These are phyloP conservation scores for Caenorhabditis sinica DNA, from an alignment of 2,888 invertebrate genomes.

Conservation along the genomic window DNA sequence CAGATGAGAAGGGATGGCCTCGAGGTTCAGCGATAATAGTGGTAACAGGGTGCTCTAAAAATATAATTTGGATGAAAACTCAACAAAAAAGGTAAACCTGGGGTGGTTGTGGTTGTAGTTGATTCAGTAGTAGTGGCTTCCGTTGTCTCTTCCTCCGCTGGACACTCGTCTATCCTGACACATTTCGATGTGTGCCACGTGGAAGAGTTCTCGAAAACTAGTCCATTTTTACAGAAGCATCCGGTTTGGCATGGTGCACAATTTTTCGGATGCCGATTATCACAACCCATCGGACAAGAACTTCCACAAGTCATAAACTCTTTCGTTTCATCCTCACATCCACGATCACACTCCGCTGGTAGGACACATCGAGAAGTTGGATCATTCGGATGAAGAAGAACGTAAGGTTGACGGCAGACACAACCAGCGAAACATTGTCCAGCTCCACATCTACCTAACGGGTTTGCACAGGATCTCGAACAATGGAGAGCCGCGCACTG, in stretches of 20 bases:
- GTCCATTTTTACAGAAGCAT: conserved; percentile 79
- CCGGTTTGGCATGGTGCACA: conserved; percentile 81
- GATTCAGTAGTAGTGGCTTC: conserved; percentile 38
- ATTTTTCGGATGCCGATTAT: conserved; percentile 74
- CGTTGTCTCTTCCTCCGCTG: conserved; percentile 44
- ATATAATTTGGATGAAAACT: neutral
- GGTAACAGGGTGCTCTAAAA: conserved; percentile 33
- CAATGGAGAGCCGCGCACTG: conserved; percentile 72
- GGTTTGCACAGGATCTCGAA: conserved; percentile 73
- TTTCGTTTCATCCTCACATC: conserved; percentile 73
- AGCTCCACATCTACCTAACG: conserved; percentile 67
- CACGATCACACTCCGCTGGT: conserved; percentile 75
- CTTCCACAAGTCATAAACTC: conserved; percentile 78
- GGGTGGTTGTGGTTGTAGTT: conserved; percentile 23
- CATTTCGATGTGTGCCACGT: conserved; percentile 76
- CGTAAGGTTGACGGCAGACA: conserved; percentile 75
- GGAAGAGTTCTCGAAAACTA: conserved; percentile 71
- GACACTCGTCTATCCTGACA: conserved; percentile 73
- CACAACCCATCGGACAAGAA: conserved; percentile 81
- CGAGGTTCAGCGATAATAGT: conserved; percentile 43
- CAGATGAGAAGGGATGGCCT: conserved; percentile 18
- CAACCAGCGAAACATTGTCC: conserved; percentile 77
- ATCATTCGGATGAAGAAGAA: conserved; percentile 69
- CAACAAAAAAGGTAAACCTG: neutral
- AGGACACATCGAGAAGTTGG: conserved; percentile 75